Conservation (phyloP, 2,113 vertebrate genomes). For the Ia io region DNA sequence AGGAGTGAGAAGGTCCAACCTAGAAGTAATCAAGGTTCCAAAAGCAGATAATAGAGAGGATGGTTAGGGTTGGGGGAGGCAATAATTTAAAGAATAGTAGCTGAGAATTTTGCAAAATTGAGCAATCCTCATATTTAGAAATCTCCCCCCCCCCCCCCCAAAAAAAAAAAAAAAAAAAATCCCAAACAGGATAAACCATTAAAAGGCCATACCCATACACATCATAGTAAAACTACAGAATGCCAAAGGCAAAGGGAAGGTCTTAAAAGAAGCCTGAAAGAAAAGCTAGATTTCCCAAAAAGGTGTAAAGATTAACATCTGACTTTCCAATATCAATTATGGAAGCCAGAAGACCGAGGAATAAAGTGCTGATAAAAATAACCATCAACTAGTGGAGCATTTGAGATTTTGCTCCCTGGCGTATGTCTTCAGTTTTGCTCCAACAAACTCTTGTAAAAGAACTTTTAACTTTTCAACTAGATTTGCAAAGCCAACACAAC, state of each 20-base stretch:
- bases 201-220: neutral
- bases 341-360: neutral
- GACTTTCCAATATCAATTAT: neutral
- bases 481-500: neutral
- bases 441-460: neutral
- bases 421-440: neutral
- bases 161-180: no score
- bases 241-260: neutral
- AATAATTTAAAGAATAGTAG: neutral
- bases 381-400: neutral
- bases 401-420: neutral
- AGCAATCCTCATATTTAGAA: conserved; percentile 2
- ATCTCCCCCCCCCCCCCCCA: neutral
- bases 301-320: neutral
- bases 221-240: neutral
- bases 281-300: neutral
- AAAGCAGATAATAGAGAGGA: neutral
- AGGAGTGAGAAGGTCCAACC: neutral
- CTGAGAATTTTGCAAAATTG: neutral
- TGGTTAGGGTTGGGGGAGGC: no score
- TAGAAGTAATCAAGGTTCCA: neutral
- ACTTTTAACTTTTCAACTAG: neutral
- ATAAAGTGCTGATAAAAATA: neutral
- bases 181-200: neutral
- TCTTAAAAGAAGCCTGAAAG: neutral